phyloP scores from a whole-genome alignment of 2,888 invertebrate species.

The Cotesia congregata region DNA sequence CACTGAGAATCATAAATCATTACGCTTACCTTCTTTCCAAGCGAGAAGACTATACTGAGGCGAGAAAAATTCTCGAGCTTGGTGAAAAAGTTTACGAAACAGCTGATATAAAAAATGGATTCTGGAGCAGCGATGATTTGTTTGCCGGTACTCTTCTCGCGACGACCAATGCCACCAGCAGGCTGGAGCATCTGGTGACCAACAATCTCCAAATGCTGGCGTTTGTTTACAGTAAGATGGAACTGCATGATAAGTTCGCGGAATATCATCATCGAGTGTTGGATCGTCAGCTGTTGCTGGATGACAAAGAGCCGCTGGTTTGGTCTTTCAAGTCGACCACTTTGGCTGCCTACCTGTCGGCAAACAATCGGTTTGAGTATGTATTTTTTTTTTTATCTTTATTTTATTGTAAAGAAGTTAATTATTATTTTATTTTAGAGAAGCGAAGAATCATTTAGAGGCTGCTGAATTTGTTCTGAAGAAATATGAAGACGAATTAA shows the following conservation, averaged over 20 bases:
- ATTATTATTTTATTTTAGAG: constrained; percentile 56
- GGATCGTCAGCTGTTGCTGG: constrained; percentile 73
- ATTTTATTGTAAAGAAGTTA: neutral
- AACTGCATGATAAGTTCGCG: constrained; percentile 72
- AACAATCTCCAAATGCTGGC: constrained; percentile 77
- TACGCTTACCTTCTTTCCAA: constrained; percentile 74
- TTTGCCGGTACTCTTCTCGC: constrained; percentile 62
- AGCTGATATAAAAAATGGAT: constrained; percentile 62
- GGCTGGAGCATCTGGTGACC: constrained; percentile 74
- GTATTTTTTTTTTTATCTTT: constrained; percentile 27
- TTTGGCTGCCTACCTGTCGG: constrained; percentile 72
- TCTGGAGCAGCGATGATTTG: constrained; percentile 72
- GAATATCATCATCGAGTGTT: constrained; percentile 74
- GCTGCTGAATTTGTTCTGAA: constrained; percentile 75
- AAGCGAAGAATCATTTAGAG: constrained; percentile 78
- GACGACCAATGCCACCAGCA: constrained; percentile 67
- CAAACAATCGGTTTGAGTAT: constrained; percentile 58
- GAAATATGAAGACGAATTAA: constrained; percentile 73
- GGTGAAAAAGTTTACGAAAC: constrained; percentile 71
- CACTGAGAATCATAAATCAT: constrained; percentile 74
- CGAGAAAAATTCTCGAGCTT: constrained; percentile 72
- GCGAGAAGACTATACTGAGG: constrained; percentile 70
- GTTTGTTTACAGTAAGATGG: constrained; percentile 74
- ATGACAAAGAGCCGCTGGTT: constrained; percentile 74
- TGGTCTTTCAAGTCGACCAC: constrained; percentile 74